Base-by-base conservation (phyloP, 1,140 invertebrate species). In the Megalopta genalis region DNA sequence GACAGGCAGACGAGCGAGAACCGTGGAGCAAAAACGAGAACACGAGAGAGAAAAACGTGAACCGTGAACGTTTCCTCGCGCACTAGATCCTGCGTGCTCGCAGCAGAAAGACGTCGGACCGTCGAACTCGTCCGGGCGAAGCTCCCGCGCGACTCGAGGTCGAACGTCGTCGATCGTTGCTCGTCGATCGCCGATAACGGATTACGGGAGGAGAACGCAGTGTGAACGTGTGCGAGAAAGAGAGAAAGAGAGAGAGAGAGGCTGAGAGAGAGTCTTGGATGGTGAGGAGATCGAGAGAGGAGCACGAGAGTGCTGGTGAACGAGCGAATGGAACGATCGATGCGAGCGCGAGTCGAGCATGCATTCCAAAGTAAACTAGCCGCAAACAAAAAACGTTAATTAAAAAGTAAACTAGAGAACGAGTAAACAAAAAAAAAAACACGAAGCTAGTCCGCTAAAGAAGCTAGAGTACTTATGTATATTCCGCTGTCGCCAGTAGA, bases 401-500 rank as follows among this genome's bases (percentile, higher is more conserved):
- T 16, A 6, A 16, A 52, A 21, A 5, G 49, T 21, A 52, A 16
- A 21, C 16, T 52, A 21, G 14, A 52, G 16, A 21, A 46, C 23
- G 10, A 14, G 63, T 14, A 62, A 59, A n/a, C n/a, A n/a, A n/a
- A n/a, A n/a, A 42, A 67, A 73, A 66, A 64, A 46, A 37, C 14
- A 67, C 16, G 54, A 25, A 49, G 52, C 10, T 84, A 84, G 70
- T 84, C 62, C 59, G 72, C 77, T 84, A 84, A 32, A 23, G 39
- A 81, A 81, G 64, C 60, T 85, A 85, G 63, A 81, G 49, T 42
- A 16, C 1, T 72, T 67, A 69, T 32, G 32, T 32, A 83, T 32
- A 81, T 78, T 85, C 60, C 74, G 84, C 83, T 85, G 46, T 80
- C 62, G 77, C 49, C 67, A 62, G 68, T 84, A 84, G 77, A 80